Conservation (phyloP, 2,888 invertebrate species). For the Trichacis sp. region DNA sequence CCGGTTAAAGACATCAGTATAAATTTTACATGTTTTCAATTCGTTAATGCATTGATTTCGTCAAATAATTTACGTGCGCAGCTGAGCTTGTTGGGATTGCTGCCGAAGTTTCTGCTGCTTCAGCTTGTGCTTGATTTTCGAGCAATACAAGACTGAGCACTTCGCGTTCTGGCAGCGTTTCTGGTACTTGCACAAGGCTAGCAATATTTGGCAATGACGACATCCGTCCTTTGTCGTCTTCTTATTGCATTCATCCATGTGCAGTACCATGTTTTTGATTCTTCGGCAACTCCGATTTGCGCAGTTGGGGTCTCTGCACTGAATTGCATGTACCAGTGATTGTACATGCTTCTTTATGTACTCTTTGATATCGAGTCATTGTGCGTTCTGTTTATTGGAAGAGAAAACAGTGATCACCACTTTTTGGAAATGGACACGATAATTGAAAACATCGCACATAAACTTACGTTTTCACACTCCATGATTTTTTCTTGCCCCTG, state of each 20-base stretch:
- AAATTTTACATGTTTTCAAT: no score
- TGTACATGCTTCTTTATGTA: constrained; percentile 95
- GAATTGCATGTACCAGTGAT: constrained; percentile 95
- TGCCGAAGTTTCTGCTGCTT: constrained; percentile 97
- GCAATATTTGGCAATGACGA: constrained; percentile 98
- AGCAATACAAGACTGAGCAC: constrained; percentile 98
- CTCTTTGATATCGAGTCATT: no score
- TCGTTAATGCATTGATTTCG: no score
- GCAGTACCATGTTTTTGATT: constrained; percentile 99
- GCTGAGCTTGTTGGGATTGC: constrained; percentile 93
- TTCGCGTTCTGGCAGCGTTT: constrained; percentile 97
- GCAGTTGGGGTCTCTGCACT: constrained; percentile 98
- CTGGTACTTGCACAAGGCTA: constrained; percentile 98
- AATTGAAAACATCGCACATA: no score
- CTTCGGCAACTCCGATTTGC: constrained; percentile 96
- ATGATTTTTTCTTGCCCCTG: constrained; percentile 97
- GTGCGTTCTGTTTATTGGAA: constrained; percentile 77
- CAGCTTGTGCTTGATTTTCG: constrained; percentile 97
- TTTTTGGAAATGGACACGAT: no score
- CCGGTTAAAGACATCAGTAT: constrained; percentile 57
- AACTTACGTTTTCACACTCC: no score
- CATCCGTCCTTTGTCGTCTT: constrained; percentile 97
- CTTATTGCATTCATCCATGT: constrained; percentile 96
- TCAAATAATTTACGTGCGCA: constrained; percentile 72
- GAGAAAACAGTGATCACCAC: no score